Evolutionary conservation across 2,888 invertebrate species (phyloP), one percentile per base, ranked within the genome.

Genomic region (Monoplex corrugatus): DNA sequence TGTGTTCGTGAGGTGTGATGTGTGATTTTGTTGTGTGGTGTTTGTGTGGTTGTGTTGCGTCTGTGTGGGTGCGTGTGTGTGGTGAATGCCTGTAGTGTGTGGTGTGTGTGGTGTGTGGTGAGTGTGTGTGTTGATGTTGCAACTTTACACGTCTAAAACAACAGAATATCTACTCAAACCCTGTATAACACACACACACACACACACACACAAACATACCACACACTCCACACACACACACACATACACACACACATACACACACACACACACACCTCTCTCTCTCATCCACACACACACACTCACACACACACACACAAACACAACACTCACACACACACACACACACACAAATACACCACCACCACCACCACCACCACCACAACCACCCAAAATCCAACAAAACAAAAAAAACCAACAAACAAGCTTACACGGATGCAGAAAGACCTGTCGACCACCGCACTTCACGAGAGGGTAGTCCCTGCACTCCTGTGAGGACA

Each of bases 341-440:
- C 50, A 50, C 50, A 50, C 50, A 50, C 50, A 50, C 50, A 50
- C 50, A 50, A 10, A 68, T 28, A 28, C 13, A 10, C 13, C 68
- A 68, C 5, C 68, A 68, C 68, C 13, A 50, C 13, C 68, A 68
- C 68, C 13, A 68, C 68, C 5, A 10, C 10, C 68, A 68, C n/a
- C 13, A 68, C 68, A 68, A 13, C n/a, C 13, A 10, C 13, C 5
- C 68, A 68, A 10, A 68, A 28, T 28, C 10, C 50, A 50, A 50
- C 50, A 50, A 50, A 8, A 50, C 50, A 50, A 50, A 50, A 8
- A 50, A 8, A 50, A 50, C 8, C 50, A 50, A 50, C 50, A 50
- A 8, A 50, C 50, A 50, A 50, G 44, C 90, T 84, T 68, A 90
- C 90, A 90, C 13, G 90, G 90, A 28, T 90, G 87, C 32, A 90